These are phyloP conservation scores for Hafferia zeledoni DNA, from an alignment of 2,797 vertebrate genomes.

Conservation along the genomic window DNA sequence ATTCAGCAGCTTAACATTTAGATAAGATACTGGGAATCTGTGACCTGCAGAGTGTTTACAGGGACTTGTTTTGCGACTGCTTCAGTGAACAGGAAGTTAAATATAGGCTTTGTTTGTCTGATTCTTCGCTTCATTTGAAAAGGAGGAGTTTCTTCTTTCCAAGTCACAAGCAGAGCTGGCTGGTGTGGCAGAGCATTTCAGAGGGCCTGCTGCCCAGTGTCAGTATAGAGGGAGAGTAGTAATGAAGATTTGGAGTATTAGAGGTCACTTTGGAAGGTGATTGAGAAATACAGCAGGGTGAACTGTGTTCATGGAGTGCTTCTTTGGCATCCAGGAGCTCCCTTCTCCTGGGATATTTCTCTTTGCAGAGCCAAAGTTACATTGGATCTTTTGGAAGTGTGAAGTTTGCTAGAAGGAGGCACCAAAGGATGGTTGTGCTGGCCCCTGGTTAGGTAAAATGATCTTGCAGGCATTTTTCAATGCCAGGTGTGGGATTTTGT, in stretches of 20 bases:
- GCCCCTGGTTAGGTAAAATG: not conserved
- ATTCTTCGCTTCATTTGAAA: not conserved
- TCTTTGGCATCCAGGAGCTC: not conserved
- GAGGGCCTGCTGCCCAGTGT: not conserved
- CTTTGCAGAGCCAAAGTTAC: not conserved
- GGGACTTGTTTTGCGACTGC: not conserved
- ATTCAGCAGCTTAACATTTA: slow-evolving; percentile 48
- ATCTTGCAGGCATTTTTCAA: not conserved
- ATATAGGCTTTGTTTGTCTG: not conserved
- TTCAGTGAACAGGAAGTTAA: slow-evolving; percentile 25
- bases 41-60: slow-evolving; percentile 10
- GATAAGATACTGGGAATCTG: slow-evolving; percentile 13
- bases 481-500: not conserved
- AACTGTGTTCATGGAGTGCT: not conserved
- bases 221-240: not conserved
- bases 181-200: not conserved
- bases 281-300: not conserved
- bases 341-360: not conserved
- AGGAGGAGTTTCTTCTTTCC: not conserved
- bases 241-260: not conserved
- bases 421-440: not conserved
- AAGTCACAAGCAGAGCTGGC: not conserved
- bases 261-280: not conserved
- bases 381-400: not conserved
- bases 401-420: not conserved